Base-by-base conservation (phyloP, 2,113 vertebrate species). In the Microcebus jonahi region DNA sequence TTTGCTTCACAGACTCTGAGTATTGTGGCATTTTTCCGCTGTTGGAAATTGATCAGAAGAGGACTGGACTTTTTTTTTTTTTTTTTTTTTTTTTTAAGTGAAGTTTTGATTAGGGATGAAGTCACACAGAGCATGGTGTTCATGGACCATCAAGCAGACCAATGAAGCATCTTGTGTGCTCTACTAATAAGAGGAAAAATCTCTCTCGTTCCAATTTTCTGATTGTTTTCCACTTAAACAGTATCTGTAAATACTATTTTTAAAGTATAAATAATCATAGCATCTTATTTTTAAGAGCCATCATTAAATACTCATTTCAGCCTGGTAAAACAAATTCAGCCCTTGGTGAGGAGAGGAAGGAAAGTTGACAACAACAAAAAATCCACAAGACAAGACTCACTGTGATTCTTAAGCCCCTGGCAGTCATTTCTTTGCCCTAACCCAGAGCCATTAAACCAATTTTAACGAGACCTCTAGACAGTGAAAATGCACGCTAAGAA, bases 281-380 rank as follows among this genome's bases (percentile, higher is more conserved):
- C 27, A 59, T 97, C 70, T 97, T 80, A 81, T 94, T 97, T 98
- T 91, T 94, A 95, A 98, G 97, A 97, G 97, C 94, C 92, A 95
- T 97, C 97, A 94, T 98, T 97, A 98, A 97, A 95, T 87, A 67
- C 84, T 96, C 85, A 91, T 98, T 97, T 98, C 97, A 98, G 95
- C 94, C 84, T 67, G 73, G 93, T 97, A 96, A 97, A 96, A 96
- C 80, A 95, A 77, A 94, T 93, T 67, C 34, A 95, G 50, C 27
- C 55, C 9, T 71, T 81, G 21, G 10, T 17, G 12, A 89, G 3
- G 3, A 68, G 50, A 80, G 10, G 20, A 93, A 39, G 34, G 15
- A 53, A 79, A 73, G 71, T 25, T 42, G 59, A 12, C 12, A 20
- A 57, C 10, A 48, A 71, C 68, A 90, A 85, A 17, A 50, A 77